phyloP scores from a whole-genome alignment of 2,888 invertebrate species.

The Phortica magna region DNA sequence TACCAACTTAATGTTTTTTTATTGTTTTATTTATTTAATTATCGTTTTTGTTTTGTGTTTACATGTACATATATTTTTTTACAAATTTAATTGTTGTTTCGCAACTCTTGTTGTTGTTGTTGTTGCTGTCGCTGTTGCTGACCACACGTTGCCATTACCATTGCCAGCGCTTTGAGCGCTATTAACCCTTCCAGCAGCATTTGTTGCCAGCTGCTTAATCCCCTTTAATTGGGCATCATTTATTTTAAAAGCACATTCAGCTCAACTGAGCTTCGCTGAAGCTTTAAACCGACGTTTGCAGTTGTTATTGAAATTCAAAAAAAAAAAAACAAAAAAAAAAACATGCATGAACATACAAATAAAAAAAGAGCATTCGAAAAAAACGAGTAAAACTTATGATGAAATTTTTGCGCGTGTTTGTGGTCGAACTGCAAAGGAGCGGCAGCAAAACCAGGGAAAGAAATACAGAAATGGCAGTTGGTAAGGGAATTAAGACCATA shows the following conservation, averaged over 20 bases:
- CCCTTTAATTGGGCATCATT: conserved; percentile 51
- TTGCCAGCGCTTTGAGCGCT: neutral
- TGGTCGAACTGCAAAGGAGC: conserved; percentile 22
- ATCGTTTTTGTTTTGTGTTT: neutral
- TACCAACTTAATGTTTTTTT: neutral
- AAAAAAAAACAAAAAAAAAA: conserved; percentile 12
- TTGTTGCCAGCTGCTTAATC: conserved; percentile 43
- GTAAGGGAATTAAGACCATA: conserved; percentile 37
- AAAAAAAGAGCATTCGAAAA: neutral
- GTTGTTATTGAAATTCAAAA: conserved; percentile 1
- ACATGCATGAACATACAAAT: neutral
- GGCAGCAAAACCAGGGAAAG: conserved; percentile 22
- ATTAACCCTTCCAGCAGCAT: conserved; percentile 23
- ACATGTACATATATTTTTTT: conserved; percentile 1
- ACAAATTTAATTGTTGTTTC: conserved; percentile 29
- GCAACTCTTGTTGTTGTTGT: neutral
- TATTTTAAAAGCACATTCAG: conserved; percentile 42
- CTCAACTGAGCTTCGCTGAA: neutral
- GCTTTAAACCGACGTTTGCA: neutral
- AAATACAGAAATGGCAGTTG: neutral
- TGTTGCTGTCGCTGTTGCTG: conserved; percentile 21
- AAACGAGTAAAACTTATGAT: neutral
- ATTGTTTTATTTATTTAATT: neutral
- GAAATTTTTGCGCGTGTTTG: too few relatives aligned
- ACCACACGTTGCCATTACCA: neutral